Conservation (phyloP, 37 sponge, comb jelly and placozoan species). For the Crambe crambe region DNA sequence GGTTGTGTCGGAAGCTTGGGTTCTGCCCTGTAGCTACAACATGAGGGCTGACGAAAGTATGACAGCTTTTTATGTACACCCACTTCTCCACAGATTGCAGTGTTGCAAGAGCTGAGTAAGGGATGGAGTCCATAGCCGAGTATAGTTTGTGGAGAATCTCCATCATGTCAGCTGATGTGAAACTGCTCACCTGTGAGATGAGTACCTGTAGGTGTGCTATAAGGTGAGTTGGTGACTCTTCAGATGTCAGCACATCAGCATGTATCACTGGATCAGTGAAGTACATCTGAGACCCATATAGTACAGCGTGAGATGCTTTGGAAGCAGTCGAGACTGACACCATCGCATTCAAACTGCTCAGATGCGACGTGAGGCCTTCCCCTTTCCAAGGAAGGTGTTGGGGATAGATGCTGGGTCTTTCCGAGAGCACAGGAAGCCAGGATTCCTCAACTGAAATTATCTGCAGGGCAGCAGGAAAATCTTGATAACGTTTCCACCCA, state of each 20-base stretch:
- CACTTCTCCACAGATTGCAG: conserved; percentile 14
- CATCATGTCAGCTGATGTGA: not conserved
- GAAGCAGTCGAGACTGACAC: not conserved
- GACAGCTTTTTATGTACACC: conserved; percentile 16
- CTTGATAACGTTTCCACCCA: not conserved
- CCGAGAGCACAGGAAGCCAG: conserved; percentile 40
- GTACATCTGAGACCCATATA: not conserved
- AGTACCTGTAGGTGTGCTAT: conserved; percentile 23
- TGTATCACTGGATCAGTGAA: not conserved
- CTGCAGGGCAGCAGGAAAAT: not conserved
- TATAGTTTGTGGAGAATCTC: conserved; percentile 4
- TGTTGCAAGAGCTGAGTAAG: not conserved
- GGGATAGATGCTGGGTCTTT: conserved; percentile 27
- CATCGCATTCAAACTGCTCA: too few relatives aligned
- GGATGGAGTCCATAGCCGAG: not conserved
- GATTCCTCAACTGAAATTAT: not conserved
- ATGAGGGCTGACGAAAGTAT: conserved; percentile 21
- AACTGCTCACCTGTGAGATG: not conserved
- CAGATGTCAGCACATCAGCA: not conserved
- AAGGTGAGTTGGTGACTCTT: not conserved
- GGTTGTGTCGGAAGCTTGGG: conserved; percentile 17
- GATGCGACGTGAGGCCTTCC: not conserved
- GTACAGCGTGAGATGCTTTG: not conserved
- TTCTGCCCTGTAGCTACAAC: conserved; percentile 24
- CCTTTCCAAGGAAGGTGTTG: conserved; percentile 39